Conservation (phyloP, 2,113 vertebrate species). For the Corapipo altera region DNA sequence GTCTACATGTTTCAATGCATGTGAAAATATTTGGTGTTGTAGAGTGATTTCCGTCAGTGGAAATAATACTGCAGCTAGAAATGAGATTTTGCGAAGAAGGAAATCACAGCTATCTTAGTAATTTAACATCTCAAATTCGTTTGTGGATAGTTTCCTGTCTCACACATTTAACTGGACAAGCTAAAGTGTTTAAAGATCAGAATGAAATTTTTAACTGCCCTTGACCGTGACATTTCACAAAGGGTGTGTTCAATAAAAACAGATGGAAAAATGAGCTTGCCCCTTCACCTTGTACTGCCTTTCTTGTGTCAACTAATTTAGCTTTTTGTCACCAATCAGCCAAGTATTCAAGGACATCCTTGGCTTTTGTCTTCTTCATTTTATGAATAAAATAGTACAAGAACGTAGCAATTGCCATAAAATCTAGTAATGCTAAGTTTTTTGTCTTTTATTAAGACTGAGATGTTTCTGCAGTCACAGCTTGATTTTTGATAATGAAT, state of each 20-base stretch:
- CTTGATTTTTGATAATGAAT: not conserved
- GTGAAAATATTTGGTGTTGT: conserved; percentile 63
- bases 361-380: not conserved
- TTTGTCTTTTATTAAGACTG: not conserved
- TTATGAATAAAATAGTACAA: not conserved
- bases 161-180: conserved; percentile 64
- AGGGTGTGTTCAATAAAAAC: conserved; percentile 49
- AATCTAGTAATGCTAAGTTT: not conserved
- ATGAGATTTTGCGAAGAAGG: conserved; percentile 67
- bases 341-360: not conserved
- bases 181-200: conserved; percentile 64
- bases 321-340: not conserved
- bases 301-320: conserved; percentile 12
- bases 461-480: not conserved
- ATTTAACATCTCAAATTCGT: conserved; percentile 64
- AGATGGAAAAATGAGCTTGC: conserved; percentile 54
- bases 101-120: conserved; percentile 71
- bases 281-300: not conserved
- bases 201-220: conserved; percentile 59
- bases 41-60: conserved; percentile 63
- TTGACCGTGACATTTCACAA: conserved; percentile 40
- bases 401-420: not conserved
- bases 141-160: conserved; percentile 68
- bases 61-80: conserved; percentile 50
- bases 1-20: conserved; percentile 58